Conservation (phyloP, 2,113 vertebrate genomes). For the Periophthalmodon schlosseri region DNA sequence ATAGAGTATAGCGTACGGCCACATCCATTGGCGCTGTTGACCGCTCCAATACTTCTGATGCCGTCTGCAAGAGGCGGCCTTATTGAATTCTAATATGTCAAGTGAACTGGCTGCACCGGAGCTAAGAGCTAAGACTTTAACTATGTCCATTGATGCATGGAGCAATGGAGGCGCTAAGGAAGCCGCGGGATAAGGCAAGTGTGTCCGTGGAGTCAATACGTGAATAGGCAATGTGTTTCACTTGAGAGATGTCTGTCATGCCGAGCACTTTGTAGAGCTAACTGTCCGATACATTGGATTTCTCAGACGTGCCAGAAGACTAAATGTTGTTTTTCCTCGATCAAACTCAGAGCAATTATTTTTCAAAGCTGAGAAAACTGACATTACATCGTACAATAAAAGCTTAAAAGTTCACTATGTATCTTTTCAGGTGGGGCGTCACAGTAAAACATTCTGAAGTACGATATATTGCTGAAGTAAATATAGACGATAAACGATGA, state of each 20-base stretch:
- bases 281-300: constrained; percentile 27
- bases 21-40: constrained; percentile 9
- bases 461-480: too few relatives aligned
- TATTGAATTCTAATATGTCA: constrained; percentile 47
- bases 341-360: constrained; percentile 17
- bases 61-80: constrained; percentile 21
- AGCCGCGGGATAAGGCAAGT: background rate
- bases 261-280: constrained; percentile 24
- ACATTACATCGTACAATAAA: background rate
- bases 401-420: background rate
- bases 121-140: constrained; percentile 24
- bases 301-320: constrained; percentile 17
- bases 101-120: constrained; percentile 27
- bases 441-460: too few relatives aligned
- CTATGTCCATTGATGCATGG: constrained; percentile 24
- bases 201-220: constrained; percentile 22
- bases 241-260: constrained; percentile 23
- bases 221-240: constrained; percentile 16
- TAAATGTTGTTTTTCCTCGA: constrained; percentile 23
- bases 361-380: constrained; percentile 8
- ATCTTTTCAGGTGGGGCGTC: background rate
- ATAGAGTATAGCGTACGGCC: constrained; percentile 1
- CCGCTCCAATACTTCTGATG: constrained; percentile 12
- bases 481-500: too few relatives aligned
- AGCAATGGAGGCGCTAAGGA: constrained; percentile 14